Percentiles rank a stretch among this genome's conserved stretches.
Conservation (phyloP, 2,797 vertebrate species). For the Sebastes umbrosus region DNA sequence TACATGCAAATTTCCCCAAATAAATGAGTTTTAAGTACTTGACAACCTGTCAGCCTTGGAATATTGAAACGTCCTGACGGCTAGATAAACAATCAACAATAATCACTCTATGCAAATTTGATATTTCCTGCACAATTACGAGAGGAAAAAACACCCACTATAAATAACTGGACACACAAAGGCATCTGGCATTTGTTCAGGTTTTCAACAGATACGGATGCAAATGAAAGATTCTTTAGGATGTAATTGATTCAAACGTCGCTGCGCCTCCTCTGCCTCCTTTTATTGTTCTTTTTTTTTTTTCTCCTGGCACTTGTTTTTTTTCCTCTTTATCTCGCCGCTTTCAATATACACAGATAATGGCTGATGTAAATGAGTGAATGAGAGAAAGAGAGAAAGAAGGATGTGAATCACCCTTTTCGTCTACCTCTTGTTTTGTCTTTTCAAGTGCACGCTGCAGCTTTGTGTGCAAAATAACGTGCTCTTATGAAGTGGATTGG, state of each 20-base stretch:
- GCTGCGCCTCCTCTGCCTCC: slow-evolving; percentile 72
- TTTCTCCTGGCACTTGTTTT: slow-evolving; percentile 60
- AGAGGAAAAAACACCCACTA: slow-evolving; percentile 79
- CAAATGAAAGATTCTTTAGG: slow-evolving; percentile 87
- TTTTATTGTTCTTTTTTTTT: slow-evolving; percentile 74
- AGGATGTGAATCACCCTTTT: slow-evolving; percentile 62
- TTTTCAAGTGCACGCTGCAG: slow-evolving; percentile 46
- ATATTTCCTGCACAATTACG: slow-evolving; percentile 99
- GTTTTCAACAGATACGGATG: slow-evolving; percentile 82
- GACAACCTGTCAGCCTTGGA: slow-evolving; percentile 97
- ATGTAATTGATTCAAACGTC: slow-evolving; percentile 87
- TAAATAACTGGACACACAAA: slow-evolving; percentile 98
- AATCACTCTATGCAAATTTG: slow-evolving; percentile 99
- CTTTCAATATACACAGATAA: slow-evolving; percentile 83
- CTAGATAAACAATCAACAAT: slow-evolving; percentile 99
- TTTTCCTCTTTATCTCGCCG: slow-evolving; percentile 74
- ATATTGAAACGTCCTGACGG: slow-evolving; percentile 98
- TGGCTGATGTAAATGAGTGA: slow-evolving; percentile 81
- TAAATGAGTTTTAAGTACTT: slow-evolving; percentile 99
- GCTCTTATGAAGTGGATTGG: slow-evolving; percentile 69
- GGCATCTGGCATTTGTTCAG: slow-evolving; percentile 95
- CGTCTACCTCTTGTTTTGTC: slow-evolving; percentile 73
- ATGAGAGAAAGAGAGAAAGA: slow-evolving; percentile 51
- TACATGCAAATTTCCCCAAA: slow-evolving; percentile 99
- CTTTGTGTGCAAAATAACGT: slow-evolving; percentile 55